A percentile compares a stretch with the other conserved stretches of the same genome.
Evolutionary conservation across 2,797 vertebrate genomes (phyloP).

Genomic region (Anomalospiza imberbis): DNA sequence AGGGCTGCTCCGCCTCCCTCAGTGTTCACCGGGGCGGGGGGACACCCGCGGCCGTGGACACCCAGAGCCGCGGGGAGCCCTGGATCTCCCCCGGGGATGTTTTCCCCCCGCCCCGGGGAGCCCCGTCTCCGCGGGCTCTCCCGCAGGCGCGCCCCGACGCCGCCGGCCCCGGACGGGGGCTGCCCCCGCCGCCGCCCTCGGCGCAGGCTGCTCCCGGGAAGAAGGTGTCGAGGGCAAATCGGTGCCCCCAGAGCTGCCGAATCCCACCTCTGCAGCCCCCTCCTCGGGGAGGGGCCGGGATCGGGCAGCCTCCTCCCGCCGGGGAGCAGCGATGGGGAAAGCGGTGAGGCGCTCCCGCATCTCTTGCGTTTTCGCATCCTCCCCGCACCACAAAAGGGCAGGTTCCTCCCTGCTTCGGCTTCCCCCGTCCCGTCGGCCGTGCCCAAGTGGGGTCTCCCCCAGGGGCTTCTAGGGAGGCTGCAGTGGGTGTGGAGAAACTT

Average conservation of each 20-base stretch:
- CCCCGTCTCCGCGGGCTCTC: not conserved
- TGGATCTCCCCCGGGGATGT: not conserved
- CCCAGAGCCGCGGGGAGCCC: not conserved
- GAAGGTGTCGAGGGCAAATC: too few relatives aligned
- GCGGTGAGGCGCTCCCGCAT: rapidly evolving
- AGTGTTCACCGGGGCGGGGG: not conserved
- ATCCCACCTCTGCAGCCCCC: not conserved
- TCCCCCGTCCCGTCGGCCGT: not conserved
- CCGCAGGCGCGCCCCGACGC: not conserved
- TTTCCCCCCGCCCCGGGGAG: rapidly evolving
- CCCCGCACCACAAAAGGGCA: not conserved
- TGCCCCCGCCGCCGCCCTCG: not conserved
- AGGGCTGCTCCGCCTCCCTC: not conserved
- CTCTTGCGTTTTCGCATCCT: not conserved
- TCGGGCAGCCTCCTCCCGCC: not conserved
- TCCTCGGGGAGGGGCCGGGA: too few relatives aligned
- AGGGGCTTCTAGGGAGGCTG: not conserved
- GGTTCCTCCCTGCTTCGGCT: not conserved
- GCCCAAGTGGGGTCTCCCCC: not conserved
- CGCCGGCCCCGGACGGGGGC: not conserved
- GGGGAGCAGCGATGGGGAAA: not conserved
- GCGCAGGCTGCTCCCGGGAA: not conserved
- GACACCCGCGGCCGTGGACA: not conserved
- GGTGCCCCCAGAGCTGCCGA: not conserved
- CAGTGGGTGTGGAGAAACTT: not conserved